Evolutionary conservation across 2,888 invertebrate genomes (phyloP).

Genomic region (Mesorhabditis belari): DNA sequence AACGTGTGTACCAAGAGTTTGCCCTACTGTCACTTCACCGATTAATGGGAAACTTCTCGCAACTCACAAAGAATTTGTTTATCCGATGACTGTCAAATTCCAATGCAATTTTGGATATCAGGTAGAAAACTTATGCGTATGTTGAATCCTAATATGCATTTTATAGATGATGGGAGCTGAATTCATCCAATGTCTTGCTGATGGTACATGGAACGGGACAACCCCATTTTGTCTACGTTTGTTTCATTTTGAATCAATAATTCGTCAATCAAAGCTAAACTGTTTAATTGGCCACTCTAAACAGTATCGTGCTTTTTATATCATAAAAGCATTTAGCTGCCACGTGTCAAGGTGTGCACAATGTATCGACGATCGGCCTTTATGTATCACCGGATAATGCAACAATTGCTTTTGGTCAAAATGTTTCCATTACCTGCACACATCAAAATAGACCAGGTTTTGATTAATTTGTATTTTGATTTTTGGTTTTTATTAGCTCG

Average conservation of each 20-base stretch:
- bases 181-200: constrained; percentile 76
- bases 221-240: constrained; percentile 87
- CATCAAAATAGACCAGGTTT: constrained; percentile 41
- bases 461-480: too few species aligned
- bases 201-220: constrained; percentile 87
- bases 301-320: constrained; percentile 21
- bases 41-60: constrained; percentile 49
- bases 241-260: constrained; percentile 41
- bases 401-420: constrained; percentile 47
- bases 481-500: constrained; percentile 51
- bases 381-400: constrained; percentile 39
- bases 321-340: constrained; percentile 39
- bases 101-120: constrained; percentile 90
- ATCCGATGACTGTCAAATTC: constrained; percentile 68
- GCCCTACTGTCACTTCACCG: constrained; percentile 39
- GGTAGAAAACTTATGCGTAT: constrained; percentile 1
- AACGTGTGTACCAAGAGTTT: constrained; percentile 43
- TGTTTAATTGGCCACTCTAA: too few species aligned
- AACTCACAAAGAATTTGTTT: constrained; percentile 27
- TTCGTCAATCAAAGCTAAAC: too few species aligned
- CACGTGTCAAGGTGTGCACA: constrained; percentile 49
- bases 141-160: not conserved
- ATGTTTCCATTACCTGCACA: constrained; percentile 47
- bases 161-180: constrained; percentile 72
- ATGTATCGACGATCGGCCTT: constrained; percentile 47